These are phyloP conservation scores for Dipodomys stephensi DNA, from an alignment of 2,113 vertebrate species.

Conservation along the genomic window DNA sequence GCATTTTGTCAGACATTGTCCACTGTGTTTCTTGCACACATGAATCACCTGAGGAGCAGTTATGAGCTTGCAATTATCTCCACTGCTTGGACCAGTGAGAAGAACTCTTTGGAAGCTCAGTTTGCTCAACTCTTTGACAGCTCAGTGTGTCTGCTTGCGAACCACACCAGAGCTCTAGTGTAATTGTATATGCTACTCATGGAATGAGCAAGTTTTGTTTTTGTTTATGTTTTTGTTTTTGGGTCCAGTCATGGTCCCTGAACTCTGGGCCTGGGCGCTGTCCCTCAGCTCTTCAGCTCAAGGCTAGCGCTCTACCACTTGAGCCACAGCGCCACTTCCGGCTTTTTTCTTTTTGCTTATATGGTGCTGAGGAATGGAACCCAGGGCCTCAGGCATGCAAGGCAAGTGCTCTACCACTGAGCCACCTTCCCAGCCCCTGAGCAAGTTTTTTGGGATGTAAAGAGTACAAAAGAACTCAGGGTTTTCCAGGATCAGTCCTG, in stretches of 20 bases:
- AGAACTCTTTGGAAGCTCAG: background rate
- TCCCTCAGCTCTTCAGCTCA: too few relatives aligned
- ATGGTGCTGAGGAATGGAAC: too few relatives aligned
- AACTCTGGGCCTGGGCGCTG: too few relatives aligned
- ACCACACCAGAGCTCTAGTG: background rate
- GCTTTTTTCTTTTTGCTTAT: too few relatives aligned
- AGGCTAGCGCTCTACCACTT: too few relatives aligned
- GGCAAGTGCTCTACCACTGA: too few relatives aligned
- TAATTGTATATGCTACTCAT: accelerated
- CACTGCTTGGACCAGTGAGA: background rate
- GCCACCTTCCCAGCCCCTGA: background rate
- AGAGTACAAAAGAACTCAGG: background rate
- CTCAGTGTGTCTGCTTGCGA: background rate
- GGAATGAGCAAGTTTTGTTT: too few relatives aligned
- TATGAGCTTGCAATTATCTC: too few relatives aligned
- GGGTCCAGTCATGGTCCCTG: too few relatives aligned
- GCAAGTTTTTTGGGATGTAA: background rate
- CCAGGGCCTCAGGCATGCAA: too few relatives aligned
- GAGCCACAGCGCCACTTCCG: too few relatives aligned
- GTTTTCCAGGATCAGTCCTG: background rate
- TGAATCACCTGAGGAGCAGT: background rate
- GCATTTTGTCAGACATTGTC: background rate
- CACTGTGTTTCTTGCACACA: accelerated
- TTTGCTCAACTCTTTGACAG: background rate
- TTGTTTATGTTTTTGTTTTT: too few relatives aligned